Conservation (phyloP, 2,888 invertebrate species). For the Pseudeuparius sepicola region DNA sequence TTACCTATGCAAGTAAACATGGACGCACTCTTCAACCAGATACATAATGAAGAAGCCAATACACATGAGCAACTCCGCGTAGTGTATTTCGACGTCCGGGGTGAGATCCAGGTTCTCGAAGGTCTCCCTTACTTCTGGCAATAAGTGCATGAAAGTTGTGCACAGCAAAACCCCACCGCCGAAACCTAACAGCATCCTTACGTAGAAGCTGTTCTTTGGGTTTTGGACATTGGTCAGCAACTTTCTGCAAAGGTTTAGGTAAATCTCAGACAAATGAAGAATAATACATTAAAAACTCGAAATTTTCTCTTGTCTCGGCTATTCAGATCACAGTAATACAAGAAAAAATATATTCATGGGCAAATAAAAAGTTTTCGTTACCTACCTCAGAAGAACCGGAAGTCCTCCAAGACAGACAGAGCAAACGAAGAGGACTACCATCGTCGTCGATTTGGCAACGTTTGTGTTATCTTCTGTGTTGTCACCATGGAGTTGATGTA, state of each 20-base stretch:
- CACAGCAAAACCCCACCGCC: conserved; percentile 77
- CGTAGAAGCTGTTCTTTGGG: conserved; percentile 43
- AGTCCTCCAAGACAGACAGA: conserved; percentile 66
- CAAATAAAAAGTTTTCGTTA: no score
- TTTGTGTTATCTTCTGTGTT: no score
- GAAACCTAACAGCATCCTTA: conserved; percentile 57
- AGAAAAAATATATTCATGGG: no score
- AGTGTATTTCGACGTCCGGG: conserved; percentile 47
- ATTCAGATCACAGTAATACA: no score
- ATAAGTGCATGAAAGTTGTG: conserved; percentile 71
- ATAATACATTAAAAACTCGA: no score
- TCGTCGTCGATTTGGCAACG: conserved; percentile 67
- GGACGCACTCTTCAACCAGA: conserved; percentile 70
- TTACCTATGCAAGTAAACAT: conserved; percentile 52
- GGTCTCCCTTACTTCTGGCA: conserved; percentile 68
- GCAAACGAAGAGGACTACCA: conserved; percentile 64
- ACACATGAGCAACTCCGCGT: conserved; percentile 65
- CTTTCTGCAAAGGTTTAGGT: no score
- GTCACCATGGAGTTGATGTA: no score
- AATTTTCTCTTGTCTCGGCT: no score
- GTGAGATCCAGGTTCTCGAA: conserved; percentile 50
- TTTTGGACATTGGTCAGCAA: no score
- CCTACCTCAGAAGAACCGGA: no score
- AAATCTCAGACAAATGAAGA: no score
- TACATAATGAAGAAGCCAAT: conserved; percentile 68